Base-by-base conservation (phyloP, 1,140 invertebrate genomes). In the Bombus waltoni region DNA sequence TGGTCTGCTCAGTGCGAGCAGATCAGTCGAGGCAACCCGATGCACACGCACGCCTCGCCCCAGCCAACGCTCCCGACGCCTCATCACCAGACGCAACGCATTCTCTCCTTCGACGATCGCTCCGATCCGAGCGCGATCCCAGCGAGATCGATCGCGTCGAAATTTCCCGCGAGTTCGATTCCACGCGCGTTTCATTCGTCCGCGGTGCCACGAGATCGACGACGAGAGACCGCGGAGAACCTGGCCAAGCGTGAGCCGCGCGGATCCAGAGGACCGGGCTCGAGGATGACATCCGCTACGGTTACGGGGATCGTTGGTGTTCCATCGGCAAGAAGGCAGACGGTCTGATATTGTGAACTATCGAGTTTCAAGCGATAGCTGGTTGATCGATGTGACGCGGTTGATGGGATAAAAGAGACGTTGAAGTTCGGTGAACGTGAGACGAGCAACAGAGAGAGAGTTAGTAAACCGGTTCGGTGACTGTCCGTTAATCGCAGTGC, bases 21-120 rank as follows among this genome's bases (percentile, higher is more conserved):
- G 91, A 92, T 87, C 89, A 93, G 93, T 90, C 92, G 92, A 91
- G 92, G 89, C 88, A 91, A 88, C 89, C 90, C 89, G 93, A 92
- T 94, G 92, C 89, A 91, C 79, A 90, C 86, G 90, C 87, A 90
- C 86, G 86, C 83, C 76, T 85, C 86, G 86, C 35, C 77, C 38
- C 68, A 59, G 22, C 40, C n/a, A 13, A 79, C 76, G 66, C 68
- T 80, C 28, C 53, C 53, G 75, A 71, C 11, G 38, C 44, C 73
- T 32, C 44, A 47, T 32, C 42, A 32, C 0, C 13, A 62, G 59
- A 62, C 59, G 59, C 59, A 62, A 28, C 28, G 59, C 28, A 62
- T n/a, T 11, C 59, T 62, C 59, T 62, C 0, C 28, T n/a, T 53
- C 47, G 47, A 53, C 47, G 47, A 53, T 8, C 47, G 47, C 47